Evolutionary conservation across 2,888 invertebrate species (phyloP).

Genomic region (Vesta saturnalis): DNA sequence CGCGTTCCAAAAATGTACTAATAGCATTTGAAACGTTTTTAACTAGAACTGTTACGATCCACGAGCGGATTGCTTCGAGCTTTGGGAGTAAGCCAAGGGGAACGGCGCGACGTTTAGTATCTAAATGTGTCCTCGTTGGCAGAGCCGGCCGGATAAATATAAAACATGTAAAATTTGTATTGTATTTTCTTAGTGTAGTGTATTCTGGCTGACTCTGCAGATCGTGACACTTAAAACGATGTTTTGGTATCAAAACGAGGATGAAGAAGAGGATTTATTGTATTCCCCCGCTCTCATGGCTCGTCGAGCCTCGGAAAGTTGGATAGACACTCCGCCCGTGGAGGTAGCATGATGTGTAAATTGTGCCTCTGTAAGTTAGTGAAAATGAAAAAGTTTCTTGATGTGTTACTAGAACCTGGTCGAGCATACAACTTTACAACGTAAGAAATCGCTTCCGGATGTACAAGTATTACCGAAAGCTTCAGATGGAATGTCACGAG

Average conservation of each 20-base stretch:
- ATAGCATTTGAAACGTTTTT: slow-evolving; percentile 29
- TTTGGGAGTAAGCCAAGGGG: slow-evolving; percentile 25
- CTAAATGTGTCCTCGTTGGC: slow-evolving; percentile 37
- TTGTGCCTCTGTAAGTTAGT: slow-evolving; percentile 15
- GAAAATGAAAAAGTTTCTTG: slow-evolving; percentile 33
- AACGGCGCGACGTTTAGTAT: slow-evolving; percentile 19
- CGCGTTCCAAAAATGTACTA: slow-evolving; percentile 32
- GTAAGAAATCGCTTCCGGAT: slow-evolving; percentile 98
- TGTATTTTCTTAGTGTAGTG: slow-evolving; percentile 19
- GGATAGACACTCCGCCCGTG: slow-evolving; percentile 88
- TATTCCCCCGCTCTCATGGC: slow-evolving; percentile 90
- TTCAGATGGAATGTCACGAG: slow-evolving; percentile 88
- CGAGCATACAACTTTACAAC: slow-evolving; percentile 81
- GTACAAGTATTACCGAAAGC: slow-evolving; percentile 85
- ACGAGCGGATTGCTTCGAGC: slow-evolving; percentile 34
- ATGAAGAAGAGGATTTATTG: slow-evolving; percentile 86
- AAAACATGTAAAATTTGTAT: slow-evolving; percentile 25
- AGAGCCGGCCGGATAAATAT: slow-evolving; percentile 38
- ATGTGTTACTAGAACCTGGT: slow-evolving; percentile 74
- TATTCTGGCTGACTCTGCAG: slow-evolving; percentile 28
- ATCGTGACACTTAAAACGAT: slow-evolving; percentile 66
- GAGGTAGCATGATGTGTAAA: slow-evolving; percentile 69
- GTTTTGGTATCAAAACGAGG: slow-evolving; percentile 80
- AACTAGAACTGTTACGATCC: slow-evolving; percentile 34
- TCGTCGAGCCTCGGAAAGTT: slow-evolving; percentile 86